Evolutionary conservation across 2,113 vertebrate genomes (phyloP).

Genomic region (Solea solea): DNA sequence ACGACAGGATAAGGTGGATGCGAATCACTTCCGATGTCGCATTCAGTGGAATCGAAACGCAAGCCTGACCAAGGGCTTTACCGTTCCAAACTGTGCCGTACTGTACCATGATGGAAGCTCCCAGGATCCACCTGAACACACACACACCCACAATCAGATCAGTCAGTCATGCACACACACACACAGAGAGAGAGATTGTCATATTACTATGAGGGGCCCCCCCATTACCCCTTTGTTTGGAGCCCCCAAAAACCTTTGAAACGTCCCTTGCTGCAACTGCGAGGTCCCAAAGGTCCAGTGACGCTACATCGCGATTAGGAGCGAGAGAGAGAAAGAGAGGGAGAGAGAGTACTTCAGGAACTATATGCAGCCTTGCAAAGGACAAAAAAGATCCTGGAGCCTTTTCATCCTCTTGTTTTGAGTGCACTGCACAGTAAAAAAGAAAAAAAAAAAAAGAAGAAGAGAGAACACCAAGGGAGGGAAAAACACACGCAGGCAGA

Average conservation of each 20-base stretch:
- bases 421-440: not conserved
- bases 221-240: not conserved
- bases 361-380: slow-evolving; percentile 24
- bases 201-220: no score
- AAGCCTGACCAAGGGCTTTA: no score
- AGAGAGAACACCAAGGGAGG: slow-evolving; percentile 5
- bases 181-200: no score
- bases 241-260: not conserved
- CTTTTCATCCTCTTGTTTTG: slow-evolving; percentile 31
- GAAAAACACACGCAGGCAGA: slow-evolving; percentile 18
- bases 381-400: slow-evolving; percentile 24
- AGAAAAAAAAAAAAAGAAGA: slow-evolving; percentile 2
- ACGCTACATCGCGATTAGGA: slow-evolving; percentile 37
- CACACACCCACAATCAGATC: no score
- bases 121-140: no score
- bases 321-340: not conserved
- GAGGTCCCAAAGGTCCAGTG: slow-evolving; percentile 48
- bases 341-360: slow-evolving; percentile 17
- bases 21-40: no score
- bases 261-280: slow-evolving; percentile 43
- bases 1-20: no score
- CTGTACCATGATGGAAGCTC: no score
- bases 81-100: no score
- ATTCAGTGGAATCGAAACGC: no score
- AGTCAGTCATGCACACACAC: no score